Conservation (phyloP, 2,888 invertebrate species). For the Dyspetes luteomarginatus region DNA sequence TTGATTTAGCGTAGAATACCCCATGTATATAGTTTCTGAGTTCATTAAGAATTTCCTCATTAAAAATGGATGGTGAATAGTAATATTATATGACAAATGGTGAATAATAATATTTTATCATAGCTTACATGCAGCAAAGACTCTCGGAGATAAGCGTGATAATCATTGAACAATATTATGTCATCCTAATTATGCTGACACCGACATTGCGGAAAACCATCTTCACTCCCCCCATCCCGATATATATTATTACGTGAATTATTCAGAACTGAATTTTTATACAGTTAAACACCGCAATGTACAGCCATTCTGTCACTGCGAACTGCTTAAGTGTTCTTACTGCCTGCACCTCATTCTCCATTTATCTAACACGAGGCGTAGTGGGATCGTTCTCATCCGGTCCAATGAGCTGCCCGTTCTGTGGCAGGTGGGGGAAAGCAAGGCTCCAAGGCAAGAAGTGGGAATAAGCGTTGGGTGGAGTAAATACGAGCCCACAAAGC, state of each 20-base stretch:
- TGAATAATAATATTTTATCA: not conserved
- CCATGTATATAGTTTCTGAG: not conserved
- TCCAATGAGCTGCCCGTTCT: too few relatives aligned
- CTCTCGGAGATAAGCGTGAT: not conserved
- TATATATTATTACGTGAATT: not conserved
- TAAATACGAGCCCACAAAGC: too few relatives aligned
- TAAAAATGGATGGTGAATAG: not conserved
- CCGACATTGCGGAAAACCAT: slow-evolving; percentile 11
- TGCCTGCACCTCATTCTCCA: too few relatives aligned
- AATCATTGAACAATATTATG: slow-evolving; percentile 35
- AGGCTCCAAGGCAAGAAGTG: too few relatives aligned
- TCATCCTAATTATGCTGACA: slow-evolving; percentile 20
- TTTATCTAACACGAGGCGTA: too few relatives aligned
- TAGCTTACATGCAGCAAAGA: not conserved
- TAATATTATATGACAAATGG: not conserved
- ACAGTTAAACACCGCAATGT: too few relatives aligned
- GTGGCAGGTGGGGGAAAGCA: too few relatives aligned
- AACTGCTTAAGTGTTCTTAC: too few relatives aligned
- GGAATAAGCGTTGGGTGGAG: too few relatives aligned
- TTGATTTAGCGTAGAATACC: not conserved
- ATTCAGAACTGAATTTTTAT: not conserved
- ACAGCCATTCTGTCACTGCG: too few relatives aligned
- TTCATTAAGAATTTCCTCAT: slow-evolving; percentile 1
- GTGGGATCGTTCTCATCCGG: too few relatives aligned
- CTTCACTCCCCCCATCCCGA: not conserved